Evolutionary conservation across 2,113 vertebrate species (phyloP).

Genomic region (Chitala chitala): DNA sequence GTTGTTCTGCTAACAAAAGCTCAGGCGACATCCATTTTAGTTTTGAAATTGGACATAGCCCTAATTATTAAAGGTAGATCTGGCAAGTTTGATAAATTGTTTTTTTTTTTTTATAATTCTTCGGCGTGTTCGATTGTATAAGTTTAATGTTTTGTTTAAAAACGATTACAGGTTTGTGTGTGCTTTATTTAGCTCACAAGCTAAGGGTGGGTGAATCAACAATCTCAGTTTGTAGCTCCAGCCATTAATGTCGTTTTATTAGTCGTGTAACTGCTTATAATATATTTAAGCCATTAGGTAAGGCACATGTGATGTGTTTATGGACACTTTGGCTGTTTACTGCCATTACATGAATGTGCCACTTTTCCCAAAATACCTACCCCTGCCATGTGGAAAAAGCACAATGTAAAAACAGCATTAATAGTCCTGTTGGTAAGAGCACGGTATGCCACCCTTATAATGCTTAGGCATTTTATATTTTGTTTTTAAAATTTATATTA

Average conservation of each 20-base stretch:
- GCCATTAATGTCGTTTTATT: not conserved
- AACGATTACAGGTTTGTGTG: slow-evolving; percentile 30
- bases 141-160: slow-evolving; percentile 32
- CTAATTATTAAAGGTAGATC: slow-evolving; percentile 41
- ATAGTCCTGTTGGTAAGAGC: not conserved
- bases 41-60: slow-evolving; percentile 7
- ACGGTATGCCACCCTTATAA: not conserved
- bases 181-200: slow-evolving; percentile 35
- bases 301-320: not conserved
- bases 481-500: not conserved
- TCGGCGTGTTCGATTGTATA: not conserved
- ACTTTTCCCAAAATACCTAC: not conserved
- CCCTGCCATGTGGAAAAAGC: not conserved
- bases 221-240: slow-evolving; percentile 30
- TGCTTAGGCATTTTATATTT: not conserved
- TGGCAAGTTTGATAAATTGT: slow-evolving; percentile 19
- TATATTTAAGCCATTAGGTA: not conserved
- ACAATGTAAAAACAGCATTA: not conserved
- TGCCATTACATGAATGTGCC: not conserved
- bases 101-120: not conserved
- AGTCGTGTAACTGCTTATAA: not conserved
- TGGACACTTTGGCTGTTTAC: not conserved
- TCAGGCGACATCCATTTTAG: not conserved
- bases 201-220: slow-evolving; percentile 31
- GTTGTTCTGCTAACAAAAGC: not conserved